phyloP scores from a whole-genome alignment of 2,888 invertebrate species.

The Strigamia crassipes region DNA sequence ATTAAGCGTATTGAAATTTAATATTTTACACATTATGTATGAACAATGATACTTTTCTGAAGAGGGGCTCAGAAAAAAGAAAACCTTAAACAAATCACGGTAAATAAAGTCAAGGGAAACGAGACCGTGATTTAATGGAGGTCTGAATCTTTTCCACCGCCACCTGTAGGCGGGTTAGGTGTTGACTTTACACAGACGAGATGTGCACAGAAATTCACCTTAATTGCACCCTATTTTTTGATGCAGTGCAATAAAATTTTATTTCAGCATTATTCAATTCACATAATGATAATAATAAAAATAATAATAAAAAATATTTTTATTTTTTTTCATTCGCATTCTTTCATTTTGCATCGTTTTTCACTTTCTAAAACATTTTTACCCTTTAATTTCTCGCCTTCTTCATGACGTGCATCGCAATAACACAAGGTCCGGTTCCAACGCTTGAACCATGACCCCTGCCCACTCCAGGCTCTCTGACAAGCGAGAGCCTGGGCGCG shows the following conservation, averaged over 20 bases:
- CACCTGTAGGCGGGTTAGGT: constrained; percentile 32
- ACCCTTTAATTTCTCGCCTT: constrained; percentile 38
- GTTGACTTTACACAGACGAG: constrained; percentile 30
- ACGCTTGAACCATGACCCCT: constrained; percentile 32
- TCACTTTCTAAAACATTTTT: constrained; percentile 14
- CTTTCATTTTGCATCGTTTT: constrained; percentile 22
- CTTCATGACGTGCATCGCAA: constrained; percentile 36
- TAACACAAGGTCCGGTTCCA: constrained; percentile 37
- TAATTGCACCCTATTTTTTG: background rate
- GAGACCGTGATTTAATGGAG: constrained; percentile 38
- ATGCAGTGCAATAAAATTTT: background rate
- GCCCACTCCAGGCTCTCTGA: constrained; percentile 42
- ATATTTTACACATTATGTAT: background rate
- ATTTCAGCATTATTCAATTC: background rate
- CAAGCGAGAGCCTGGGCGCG: constrained; percentile 42
- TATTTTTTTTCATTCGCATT: background rate
- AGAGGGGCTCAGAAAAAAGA: background rate
- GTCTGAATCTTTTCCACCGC: constrained; percentile 40
- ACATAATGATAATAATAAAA: background rate
- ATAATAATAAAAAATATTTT: background rate
- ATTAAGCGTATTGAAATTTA: background rate
- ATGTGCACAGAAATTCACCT: constrained; percentile 6
- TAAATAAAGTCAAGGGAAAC: constrained; percentile 38
- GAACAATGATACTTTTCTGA: background rate
- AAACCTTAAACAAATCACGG: constrained; percentile 24